Conservation (phyloP, 2,888 invertebrate genomes). For the Megalurothrips usitatus region DNA sequence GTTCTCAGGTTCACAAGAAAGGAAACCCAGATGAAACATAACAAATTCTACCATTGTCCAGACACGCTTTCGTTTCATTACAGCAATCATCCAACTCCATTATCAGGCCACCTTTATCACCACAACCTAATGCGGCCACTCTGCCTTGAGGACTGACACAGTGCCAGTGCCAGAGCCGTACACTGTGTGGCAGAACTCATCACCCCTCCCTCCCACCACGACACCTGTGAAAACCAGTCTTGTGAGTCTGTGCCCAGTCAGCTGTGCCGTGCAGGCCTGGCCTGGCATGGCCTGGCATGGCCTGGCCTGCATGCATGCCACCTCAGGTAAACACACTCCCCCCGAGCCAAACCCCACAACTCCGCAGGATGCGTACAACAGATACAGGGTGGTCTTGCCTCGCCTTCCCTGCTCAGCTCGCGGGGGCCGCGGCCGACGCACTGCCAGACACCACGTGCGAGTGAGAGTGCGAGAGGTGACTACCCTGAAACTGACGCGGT, state of each 20-base stretch:
- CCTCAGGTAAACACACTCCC: too few relatives aligned
- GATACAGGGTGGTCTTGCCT: not conserved
- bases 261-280: not conserved
- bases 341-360: not conserved
- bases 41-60: not conserved
- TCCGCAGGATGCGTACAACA: too few relatives aligned
- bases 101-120: not conserved
- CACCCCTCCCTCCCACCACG: not conserved
- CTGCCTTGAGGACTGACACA: not conserved
- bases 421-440: not conserved
- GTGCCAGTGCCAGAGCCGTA: not conserved
- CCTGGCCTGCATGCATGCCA: not conserved
- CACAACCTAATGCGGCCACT: not conserved
- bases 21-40: not conserved
- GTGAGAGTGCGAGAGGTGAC: not conserved
- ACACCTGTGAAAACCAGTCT: constrained; percentile 21
- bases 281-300: not conserved
- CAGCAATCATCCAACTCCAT: not conserved
- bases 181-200: not conserved
- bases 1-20: not conserved
- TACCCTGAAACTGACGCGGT: not conserved
- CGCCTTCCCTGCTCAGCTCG: not conserved
- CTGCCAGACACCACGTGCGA: not conserved
- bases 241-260: constrained; percentile 3
- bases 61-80: not conserved